phyloP scores from a whole-genome alignment of 2,888 invertebrate species.

The Lithophane socia region DNA sequence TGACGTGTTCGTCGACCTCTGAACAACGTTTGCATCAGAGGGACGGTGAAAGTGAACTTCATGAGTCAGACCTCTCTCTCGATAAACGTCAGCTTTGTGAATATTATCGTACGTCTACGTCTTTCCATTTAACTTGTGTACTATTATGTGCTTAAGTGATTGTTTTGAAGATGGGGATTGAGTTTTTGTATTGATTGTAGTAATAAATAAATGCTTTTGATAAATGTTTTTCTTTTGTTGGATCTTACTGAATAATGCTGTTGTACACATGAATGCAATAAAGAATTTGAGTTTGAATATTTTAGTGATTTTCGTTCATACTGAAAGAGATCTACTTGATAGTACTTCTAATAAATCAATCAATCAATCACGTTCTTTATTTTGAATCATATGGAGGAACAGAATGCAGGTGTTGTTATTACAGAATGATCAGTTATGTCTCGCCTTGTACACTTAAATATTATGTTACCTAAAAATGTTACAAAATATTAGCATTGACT shows the following conservation, averaged over 20 bases:
- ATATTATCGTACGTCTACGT: slow-evolving; percentile 62
- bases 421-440: neutral
- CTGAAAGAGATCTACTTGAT: neutral
- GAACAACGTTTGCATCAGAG: slow-evolving; percentile 47
- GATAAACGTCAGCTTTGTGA: slow-evolving; percentile 75
- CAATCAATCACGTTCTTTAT: neutral
- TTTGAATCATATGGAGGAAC: neutral
- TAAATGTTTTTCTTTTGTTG: slow-evolving; percentile 1
- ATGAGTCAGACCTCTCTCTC: slow-evolving; percentile 83
- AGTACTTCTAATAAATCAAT: neutral
- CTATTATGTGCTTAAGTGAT: slow-evolving; percentile 49
- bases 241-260: neutral
- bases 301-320: neutral
- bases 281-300: neutral
- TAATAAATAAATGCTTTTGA: slow-evolving; percentile 4
- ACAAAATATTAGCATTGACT: neutral
- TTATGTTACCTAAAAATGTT: neutral
- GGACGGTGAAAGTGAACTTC: slow-evolving; percentile 85
- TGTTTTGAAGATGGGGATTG: slow-evolving; percentile 16
- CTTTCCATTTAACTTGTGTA: slow-evolving; percentile 39
- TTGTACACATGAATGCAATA: too few relatives aligned
- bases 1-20: slow-evolving; percentile 56
- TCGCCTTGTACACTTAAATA: neutral
- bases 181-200: slow-evolving; percentile 18
- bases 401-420: neutral